These are phyloP conservation scores for Chloromyia formosa DNA, from an alignment of 2,888 invertebrate species.

Conservation along the genomic window DNA sequence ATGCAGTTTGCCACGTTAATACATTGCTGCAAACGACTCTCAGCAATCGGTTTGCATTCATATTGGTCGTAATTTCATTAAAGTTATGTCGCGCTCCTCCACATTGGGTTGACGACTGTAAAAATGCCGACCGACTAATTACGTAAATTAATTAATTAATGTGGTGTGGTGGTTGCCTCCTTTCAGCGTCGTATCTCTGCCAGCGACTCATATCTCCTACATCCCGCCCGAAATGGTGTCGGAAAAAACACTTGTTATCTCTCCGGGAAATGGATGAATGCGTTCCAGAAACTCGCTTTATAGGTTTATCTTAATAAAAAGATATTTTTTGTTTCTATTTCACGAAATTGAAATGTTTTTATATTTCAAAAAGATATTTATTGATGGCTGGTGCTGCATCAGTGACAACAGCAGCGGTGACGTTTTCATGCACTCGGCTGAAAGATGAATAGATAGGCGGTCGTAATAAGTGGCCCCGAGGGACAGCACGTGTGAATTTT, in stretches of 20 bases:
- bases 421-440: neutral
- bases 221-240: neutral
- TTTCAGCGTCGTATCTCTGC: slow-evolving; percentile 4
- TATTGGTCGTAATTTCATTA: slow-evolving; percentile 28
- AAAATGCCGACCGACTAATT: slow-evolving; percentile 37
- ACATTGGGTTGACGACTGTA: slow-evolving; percentile 5
- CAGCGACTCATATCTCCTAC: neutral
- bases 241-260: slow-evolving; percentile 17
- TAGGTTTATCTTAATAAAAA: neutral
- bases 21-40: slow-evolving; percentile 29
- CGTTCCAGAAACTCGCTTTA: neutral
- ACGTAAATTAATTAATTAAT: slow-evolving; percentile 43
- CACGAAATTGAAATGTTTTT: slow-evolving; percentile 9
- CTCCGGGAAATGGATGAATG: neutral
- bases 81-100: slow-evolving; percentile 24
- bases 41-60: slow-evolving; percentile 29
- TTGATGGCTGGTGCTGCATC: slow-evolving; percentile 20
- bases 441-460: slow-evolving; percentile 8
- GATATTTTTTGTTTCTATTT: neutral
- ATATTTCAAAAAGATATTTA: slow-evolving; percentile 32
- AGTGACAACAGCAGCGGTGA: neutral
- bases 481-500: slow-evolving; percentile 42
- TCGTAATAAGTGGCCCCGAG: slow-evolving; percentile 26
- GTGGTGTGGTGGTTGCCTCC: slow-evolving; percentile 5
- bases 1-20: too few species aligned